Evolutionary conservation across 1,140 invertebrate species (phyloP).

Genomic region (Drosophila tani): DNA sequence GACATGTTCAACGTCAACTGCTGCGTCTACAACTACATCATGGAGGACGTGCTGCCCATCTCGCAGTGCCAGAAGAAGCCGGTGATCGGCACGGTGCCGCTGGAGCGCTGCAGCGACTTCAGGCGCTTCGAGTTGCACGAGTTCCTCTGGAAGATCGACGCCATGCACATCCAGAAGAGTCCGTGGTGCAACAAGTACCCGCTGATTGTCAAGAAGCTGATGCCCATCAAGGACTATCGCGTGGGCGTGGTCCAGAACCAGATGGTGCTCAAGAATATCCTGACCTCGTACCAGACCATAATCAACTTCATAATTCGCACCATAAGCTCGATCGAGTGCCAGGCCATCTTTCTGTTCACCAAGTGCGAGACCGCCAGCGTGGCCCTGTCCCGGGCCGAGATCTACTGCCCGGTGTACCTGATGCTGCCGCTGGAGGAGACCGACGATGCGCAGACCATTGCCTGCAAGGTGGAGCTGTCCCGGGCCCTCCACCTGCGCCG

Average conservation of each 20-base stretch:
- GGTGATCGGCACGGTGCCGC: constrained; percentile 74
- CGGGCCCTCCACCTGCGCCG: constrained; percentile 62
- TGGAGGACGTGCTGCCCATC: constrained; percentile 75
- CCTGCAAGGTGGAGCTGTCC: constrained; percentile 63
- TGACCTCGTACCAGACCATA: constrained; percentile 71
- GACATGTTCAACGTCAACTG: constrained; percentile 70
- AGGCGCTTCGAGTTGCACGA: constrained; percentile 77
- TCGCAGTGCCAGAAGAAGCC: constrained; percentile 70
- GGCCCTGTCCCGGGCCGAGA: constrained; percentile 65
- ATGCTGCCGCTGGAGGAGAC: constrained; percentile 59
- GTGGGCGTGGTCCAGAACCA: constrained; percentile 60
- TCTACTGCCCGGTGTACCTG: constrained; percentile 78
- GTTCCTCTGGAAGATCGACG: constrained; percentile 73
- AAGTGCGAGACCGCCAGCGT: constrained; percentile 71
- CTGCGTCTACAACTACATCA: constrained; percentile 73
- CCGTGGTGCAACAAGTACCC: constrained; percentile 80
- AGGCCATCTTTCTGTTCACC: constrained; percentile 69
- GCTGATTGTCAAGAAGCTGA: constrained; percentile 78
- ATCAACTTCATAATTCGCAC: constrained; percentile 81
- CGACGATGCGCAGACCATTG: constrained; percentile 45
- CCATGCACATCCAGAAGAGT: constrained; percentile 82
- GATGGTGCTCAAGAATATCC: constrained; percentile 58
- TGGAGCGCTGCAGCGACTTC: constrained; percentile 78
- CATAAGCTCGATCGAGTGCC: constrained; percentile 78
- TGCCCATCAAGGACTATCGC: constrained; percentile 73